phyloP scores from a whole-genome alignment of 2,797 vertebrate species.

The Gallinago stenura region DNA sequence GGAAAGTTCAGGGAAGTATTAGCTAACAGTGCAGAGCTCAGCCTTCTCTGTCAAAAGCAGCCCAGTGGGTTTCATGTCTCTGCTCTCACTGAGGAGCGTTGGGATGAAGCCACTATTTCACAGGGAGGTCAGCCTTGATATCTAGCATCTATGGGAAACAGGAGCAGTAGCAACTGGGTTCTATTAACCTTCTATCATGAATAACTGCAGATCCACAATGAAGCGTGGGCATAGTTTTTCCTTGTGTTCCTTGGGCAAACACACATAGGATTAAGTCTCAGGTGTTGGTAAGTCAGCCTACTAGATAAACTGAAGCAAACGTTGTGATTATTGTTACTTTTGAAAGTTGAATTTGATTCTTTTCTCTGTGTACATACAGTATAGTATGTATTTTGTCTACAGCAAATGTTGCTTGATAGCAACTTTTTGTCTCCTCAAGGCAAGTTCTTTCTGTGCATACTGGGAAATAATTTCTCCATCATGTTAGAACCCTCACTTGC shows the following conservation, averaged over 20 bases:
- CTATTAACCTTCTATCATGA: neutral
- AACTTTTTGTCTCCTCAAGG: neutral
- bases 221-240: neutral
- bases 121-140: neutral
- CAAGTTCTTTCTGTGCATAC: neutral
- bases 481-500: neutral
- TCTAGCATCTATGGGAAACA: neutral
- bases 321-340: neutral
- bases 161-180: neutral
- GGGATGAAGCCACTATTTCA: neutral
- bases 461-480: neutral
- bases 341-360: neutral
- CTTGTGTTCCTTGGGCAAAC: neutral
- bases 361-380: neutral
- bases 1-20: neutral
- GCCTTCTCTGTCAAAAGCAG: neutral
- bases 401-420: neutral
- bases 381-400: neutral
- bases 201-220: neutral
- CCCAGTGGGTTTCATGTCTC: rapidly evolving
- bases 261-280: neutral
- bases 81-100: neutral
- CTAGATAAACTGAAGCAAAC: neutral
- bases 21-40: neutral
- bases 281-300: neutral